phyloP scores from a whole-genome alignment of 2,113 vertebrate species.

The Pantherophis guttatus region DNA sequence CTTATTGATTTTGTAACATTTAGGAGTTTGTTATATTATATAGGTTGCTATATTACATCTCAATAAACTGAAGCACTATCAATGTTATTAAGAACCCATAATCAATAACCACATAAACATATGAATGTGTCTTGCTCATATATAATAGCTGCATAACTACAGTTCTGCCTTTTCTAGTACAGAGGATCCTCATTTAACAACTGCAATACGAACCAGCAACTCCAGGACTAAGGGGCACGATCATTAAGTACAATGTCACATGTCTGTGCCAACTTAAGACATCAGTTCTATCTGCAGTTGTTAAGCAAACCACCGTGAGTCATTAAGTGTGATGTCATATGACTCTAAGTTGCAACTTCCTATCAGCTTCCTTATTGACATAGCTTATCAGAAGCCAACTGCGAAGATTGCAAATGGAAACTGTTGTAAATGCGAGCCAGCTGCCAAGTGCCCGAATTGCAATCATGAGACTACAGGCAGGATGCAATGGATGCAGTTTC shows the following conservation, averaged over 20 bases:
- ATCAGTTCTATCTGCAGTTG: background rate
- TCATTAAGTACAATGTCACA: background rate
- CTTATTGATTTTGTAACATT: background rate
- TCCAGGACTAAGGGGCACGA: background rate
- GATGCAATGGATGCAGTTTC: background rate
- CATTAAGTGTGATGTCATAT: background rate
- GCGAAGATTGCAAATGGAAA: background rate
- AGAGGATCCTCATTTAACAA: background rate
- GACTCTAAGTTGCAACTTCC: background rate
- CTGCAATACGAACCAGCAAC: background rate
- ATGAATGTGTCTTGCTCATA: background rate
- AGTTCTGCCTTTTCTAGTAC: background rate
- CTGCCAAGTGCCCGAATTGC: background rate
- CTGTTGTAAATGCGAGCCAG: background rate
- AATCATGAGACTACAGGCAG: background rate
- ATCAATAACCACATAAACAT: background rate
- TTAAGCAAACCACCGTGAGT: background rate
- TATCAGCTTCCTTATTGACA: background rate
- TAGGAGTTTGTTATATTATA: background rate
- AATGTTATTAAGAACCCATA: background rate
- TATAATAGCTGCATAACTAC: background rate
- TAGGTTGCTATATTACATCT: background rate
- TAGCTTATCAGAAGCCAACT: background rate
- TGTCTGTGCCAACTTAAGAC: background rate
- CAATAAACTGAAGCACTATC: background rate